Evolutionary conservation across 2,113 vertebrate species (phyloP), one percentile per base, ranked within the genome.

Genomic region (Tyrannus savana): DNA sequence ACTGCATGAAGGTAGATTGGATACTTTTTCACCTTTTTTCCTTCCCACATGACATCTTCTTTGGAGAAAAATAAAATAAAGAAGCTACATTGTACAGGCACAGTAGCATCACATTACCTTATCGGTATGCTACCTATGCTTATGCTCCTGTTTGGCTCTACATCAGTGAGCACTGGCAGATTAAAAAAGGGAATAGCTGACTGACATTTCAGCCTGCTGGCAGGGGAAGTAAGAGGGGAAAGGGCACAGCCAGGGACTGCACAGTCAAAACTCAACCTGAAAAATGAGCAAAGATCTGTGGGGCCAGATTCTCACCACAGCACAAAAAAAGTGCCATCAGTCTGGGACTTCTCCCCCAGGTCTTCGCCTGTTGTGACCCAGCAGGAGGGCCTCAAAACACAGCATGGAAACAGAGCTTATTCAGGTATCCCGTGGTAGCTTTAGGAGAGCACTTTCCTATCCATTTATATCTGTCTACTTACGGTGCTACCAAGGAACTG

Each of bases 101-200:
- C 9, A 39, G 47, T 17, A 84, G n/a, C 0, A 0, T 60, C 19
- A 11, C 63, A 59, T 55, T 3, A 1, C 24, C 64, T 59, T 44
- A 41, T 31, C 0, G 0, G 37, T 75, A 42, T 47, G 50, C 23
- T 64, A 69, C 47, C 37, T 55, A 9, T 55, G 75, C 17, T 74
- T 71, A 25, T 44, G n/a, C 60, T 87, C 33, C 80, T 52, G 17
- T 59, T 88, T 64, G 47, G 18, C 47, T 68, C 25, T 68, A 64
- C 3, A 3, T 63, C 68, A 63, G 60, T 56, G 63, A 76, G 41
- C 46, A 41, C 27, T 2, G 6, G 23, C 0, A 0, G 39, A 78
- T 63, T 74, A 24, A 68, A 81, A 64, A 60, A 49, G 11, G 22
- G 1, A 2, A 55, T 37, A 63, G 16, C 3, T 75, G 67, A 86